These are phyloP conservation scores for Melanchra persicariae DNA, from an alignment of 2,888 invertebrate genomes.

Conservation along the genomic window DNA sequence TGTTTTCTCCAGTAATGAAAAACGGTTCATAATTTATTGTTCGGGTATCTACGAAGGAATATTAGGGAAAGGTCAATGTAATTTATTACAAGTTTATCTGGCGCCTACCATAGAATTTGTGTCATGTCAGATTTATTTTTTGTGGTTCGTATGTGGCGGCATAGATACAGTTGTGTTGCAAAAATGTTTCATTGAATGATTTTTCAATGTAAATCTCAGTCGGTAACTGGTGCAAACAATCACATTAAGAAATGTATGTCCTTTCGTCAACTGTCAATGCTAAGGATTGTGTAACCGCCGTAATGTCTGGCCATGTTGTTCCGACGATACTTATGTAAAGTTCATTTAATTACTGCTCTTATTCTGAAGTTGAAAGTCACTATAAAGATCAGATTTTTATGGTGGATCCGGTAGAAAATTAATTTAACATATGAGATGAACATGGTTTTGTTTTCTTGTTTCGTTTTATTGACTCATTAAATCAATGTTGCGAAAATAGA, in stretches of 20 bases:
- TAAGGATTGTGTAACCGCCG: conserved; percentile 39
- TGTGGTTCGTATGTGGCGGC: too few relatives aligned
- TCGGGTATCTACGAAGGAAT: too few relatives aligned
- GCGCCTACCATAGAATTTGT: too few relatives aligned
- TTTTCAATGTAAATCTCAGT: conserved; percentile 30
- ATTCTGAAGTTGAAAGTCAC: conserved; percentile 35
- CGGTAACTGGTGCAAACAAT: conserved; percentile 45
- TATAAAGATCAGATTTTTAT: conserved; percentile 33
- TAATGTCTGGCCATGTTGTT: conserved; percentile 30
- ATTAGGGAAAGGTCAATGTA: too few relatives aligned
- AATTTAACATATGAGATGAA: background rate
- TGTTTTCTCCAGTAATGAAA: too few relatives aligned
- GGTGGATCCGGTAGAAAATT: conserved; percentile 19
- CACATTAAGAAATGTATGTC: conserved; percentile 46
- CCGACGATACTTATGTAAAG: conserved; percentile 44
- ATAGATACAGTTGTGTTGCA: conserved; percentile 5
- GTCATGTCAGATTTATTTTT: too few relatives aligned
- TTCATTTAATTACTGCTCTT: conserved; percentile 52
- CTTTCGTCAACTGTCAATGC: conserved; percentile 58
- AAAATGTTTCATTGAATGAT: conserved; percentile 9
- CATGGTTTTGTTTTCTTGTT: background rate
- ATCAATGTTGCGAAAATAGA: background rate
- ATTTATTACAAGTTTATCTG: too few relatives aligned
- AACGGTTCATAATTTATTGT: too few relatives aligned
- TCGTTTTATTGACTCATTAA: background rate